phyloP scores from a whole-genome alignment of 2,797 vertebrate genomes.

The Gambusia yucatana region DNA sequence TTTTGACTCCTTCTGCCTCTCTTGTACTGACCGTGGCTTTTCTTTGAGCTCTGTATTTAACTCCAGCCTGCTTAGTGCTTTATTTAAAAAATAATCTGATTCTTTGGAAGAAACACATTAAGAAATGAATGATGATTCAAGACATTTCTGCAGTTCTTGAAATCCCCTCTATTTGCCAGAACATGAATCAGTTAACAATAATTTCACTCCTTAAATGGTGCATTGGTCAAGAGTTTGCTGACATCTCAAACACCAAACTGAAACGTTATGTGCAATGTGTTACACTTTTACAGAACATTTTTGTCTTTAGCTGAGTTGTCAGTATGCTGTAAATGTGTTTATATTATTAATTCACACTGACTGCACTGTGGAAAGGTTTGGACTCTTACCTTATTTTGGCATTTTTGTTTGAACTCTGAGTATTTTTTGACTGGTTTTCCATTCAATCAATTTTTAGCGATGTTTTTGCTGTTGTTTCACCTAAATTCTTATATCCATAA shows the following conservation, averaged over 20 bases:
- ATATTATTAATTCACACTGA: no score
- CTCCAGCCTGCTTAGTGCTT: neutral
- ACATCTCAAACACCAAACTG: neutral
- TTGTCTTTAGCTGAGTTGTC: no score
- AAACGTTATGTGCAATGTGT: neutral
- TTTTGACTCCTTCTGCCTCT: neutral
- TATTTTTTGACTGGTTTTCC: neutral
- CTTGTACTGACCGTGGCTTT: neutral
- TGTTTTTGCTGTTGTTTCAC: neutral
- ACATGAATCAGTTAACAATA: neutral
- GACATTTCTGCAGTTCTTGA: neutral
- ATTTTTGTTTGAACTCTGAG: no score
- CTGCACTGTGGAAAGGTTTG: no score
- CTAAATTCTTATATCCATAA: neutral
- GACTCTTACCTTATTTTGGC: no score
- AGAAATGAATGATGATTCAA: neutral
- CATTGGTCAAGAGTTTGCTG: neutral
- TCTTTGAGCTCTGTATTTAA: neutral
- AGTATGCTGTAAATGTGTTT: no score
- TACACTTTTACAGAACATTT: no score
- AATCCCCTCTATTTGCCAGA: neutral
- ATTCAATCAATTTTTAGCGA: neutral
- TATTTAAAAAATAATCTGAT: neutral
- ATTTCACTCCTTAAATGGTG: neutral
- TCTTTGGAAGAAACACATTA: neutral